Percentiles rank a stretch among this genome's conserved stretches.
Conservation (phyloP, 2,888 invertebrate genomes). For the Oxyscelio sp. region DNA sequence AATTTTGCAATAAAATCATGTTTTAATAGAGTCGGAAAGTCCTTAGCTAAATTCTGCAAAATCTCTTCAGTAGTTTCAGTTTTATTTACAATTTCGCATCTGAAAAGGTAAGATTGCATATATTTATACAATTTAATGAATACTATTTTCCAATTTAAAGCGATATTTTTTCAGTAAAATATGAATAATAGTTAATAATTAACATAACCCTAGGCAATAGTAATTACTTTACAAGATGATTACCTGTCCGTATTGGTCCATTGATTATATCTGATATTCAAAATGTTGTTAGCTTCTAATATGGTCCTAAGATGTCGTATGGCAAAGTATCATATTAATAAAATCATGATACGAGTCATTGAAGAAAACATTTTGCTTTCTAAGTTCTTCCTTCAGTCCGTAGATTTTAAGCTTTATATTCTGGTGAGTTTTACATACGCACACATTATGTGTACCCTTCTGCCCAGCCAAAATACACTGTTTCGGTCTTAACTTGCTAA, state of each 20-base stretch:
- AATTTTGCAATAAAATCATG: not conserved
- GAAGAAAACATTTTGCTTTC: too few relatives aligned
- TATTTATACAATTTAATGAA: not conserved
- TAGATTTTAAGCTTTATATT: too few relatives aligned
- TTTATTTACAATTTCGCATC: not conserved
- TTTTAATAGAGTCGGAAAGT: not conserved
- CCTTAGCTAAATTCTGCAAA: not conserved
- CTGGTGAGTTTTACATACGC: too few relatives aligned
- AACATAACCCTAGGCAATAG: too few relatives aligned
- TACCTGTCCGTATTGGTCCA: conserved; percentile 31
- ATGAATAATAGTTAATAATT: not conserved
- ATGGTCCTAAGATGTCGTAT: conserved; percentile 15
- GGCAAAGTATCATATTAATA: too few relatives aligned
- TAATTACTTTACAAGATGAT: conserved; percentile 1
- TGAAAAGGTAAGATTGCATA: conserved; percentile 13
- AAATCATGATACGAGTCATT: too few relatives aligned
- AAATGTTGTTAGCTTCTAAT: conserved; percentile 15
- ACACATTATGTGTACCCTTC: too few relatives aligned
- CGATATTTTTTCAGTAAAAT: not conserved
- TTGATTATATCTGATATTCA: conserved; percentile 18
- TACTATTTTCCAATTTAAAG: too few relatives aligned
- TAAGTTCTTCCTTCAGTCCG: too few relatives aligned
- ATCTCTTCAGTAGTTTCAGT: not conserved
- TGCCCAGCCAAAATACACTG: too few relatives aligned
- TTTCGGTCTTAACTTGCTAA: too few relatives aligned